Evolutionary conservation across 2,888 invertebrate species (phyloP), one percentile per base, ranked within the genome.

Genomic region (Brachylomia viminalis): DNA sequence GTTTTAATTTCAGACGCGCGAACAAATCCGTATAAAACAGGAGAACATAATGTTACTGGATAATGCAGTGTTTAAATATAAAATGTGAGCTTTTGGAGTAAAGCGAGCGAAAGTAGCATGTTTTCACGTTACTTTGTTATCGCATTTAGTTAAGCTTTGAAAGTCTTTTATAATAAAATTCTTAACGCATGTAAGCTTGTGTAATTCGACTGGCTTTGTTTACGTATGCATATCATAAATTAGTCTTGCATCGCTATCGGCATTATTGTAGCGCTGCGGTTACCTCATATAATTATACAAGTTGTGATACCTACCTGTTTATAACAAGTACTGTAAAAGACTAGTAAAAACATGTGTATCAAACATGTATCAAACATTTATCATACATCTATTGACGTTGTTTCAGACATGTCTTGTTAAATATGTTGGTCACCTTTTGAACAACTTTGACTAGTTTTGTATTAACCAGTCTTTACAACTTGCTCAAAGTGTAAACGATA

Each of bases 1-100:
- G 81, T 59, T 82, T 84, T 80, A 75, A 84, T 84, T 84, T 75
- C 68, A 72, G 65, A 54, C 45, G 61, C 38, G 45, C 33, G 52
- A 56, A 17, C 45, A n/a, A 64, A 79, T 68, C 68, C 20, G 56
- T 15, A 71, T 68, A 47, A 74, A 82, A 74, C 64, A 71, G 61
- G 68, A 72, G 59, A 61, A 74, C 74, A 72, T 74, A 79, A 74
- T 79, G 42, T 69, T 11, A 68, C 67, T 10, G 68, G 54, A 68
- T 71, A 71, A 71, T 83, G 61, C 47, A 73, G 33, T 62, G 54
- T 47, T 73, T 79, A 66, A 58, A 70, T 47, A 47, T 58, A 59
- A 66, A 72, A 69, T 73, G 52, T 54, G 30, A 72, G 64, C 17
- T 59, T 56, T 66, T 52, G 33, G n/a, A 68, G 54, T 20, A 33